These are phyloP conservation scores for Gopherus flavomarginatus DNA, from an alignment of 2,113 vertebrate species.

Conservation along the genomic window DNA sequence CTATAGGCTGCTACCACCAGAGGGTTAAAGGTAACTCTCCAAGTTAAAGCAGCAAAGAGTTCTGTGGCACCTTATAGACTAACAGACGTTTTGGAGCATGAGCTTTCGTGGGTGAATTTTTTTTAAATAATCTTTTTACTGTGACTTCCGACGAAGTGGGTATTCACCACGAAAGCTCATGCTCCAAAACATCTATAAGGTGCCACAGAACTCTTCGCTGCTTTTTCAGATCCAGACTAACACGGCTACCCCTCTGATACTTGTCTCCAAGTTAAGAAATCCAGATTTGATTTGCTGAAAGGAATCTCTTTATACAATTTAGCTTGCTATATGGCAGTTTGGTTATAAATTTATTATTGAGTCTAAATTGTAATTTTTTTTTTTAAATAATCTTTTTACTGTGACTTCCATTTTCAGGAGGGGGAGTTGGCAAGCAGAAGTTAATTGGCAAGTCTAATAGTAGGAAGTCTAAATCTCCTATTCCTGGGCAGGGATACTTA, in stretches of 20 bases:
- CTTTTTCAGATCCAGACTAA: too few relatives aligned
- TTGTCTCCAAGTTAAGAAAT: background rate
- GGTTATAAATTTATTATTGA: background rate
- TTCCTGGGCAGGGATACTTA: slow-evolving; percentile 90
- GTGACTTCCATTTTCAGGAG: slow-evolving; percentile 70
- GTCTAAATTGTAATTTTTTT: background rate
- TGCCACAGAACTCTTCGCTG: too few relatives aligned
- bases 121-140: too few relatives aligned
- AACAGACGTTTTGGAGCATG: too few relatives aligned
- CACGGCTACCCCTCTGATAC: too few relatives aligned
- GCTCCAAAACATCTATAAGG: too few relatives aligned
- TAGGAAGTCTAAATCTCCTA: slow-evolving; percentile 95
- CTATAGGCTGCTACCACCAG: background rate
- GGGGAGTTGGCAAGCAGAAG: slow-evolving; percentile 89
- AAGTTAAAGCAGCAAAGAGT: background rate
- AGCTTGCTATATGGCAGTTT: background rate
- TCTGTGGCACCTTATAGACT: too few relatives aligned
- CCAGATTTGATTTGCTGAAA: background rate
- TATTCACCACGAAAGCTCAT: too few relatives aligned
- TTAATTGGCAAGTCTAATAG: slow-evolving; percentile 88
- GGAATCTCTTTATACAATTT: background rate
- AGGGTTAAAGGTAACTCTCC: background rate
- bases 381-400: background rate
- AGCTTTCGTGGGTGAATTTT: too few relatives aligned
- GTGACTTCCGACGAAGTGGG: too few relatives aligned